Percentiles rank a stretch among this genome's conserved stretches.
Evolutionary conservation across 2,888 invertebrate genomes (phyloP).

Genomic region (Drepanosiphum platanoidis): DNA sequence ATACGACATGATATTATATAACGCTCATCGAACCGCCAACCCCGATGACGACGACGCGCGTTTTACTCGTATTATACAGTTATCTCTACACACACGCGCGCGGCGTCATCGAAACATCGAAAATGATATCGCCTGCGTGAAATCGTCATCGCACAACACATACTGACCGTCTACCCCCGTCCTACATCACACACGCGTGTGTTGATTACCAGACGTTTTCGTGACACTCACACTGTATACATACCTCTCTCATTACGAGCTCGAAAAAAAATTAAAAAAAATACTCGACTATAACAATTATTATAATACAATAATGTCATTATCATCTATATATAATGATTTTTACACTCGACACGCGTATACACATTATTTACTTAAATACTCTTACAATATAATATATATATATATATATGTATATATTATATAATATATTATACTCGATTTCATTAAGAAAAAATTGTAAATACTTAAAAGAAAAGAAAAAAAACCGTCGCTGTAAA

Average conservation of each 20-base stretch:
- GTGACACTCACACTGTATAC: not conserved
- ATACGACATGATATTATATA: no score
- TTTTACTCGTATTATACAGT: no score
- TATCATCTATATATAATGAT: not conserved
- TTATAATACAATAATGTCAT: not conserved
- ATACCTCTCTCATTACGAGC: not conserved
- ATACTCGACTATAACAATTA: no score
- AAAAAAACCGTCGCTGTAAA: slow-evolving; percentile 49
- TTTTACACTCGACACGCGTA: not conserved
- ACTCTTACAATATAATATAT: not conserved
- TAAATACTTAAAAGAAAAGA: slow-evolving; percentile 19
- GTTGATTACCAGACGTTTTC: not conserved
- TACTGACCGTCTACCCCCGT: no score
- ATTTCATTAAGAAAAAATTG: not conserved
- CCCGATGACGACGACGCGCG: not conserved
- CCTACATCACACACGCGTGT: no score
- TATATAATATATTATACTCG: not conserved
- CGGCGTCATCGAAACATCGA: no score
- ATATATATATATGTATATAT: not conserved
- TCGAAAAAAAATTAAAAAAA: no score
- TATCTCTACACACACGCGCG: not conserved
- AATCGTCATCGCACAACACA: not conserved
- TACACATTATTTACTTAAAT: not conserved
- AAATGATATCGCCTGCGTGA: no score
- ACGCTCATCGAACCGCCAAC: slow-evolving; percentile 10